These are phyloP conservation scores for Aeoliscus strigatus DNA, from an alignment of 2,797 vertebrate genomes.

Conservation along the genomic window DNA sequence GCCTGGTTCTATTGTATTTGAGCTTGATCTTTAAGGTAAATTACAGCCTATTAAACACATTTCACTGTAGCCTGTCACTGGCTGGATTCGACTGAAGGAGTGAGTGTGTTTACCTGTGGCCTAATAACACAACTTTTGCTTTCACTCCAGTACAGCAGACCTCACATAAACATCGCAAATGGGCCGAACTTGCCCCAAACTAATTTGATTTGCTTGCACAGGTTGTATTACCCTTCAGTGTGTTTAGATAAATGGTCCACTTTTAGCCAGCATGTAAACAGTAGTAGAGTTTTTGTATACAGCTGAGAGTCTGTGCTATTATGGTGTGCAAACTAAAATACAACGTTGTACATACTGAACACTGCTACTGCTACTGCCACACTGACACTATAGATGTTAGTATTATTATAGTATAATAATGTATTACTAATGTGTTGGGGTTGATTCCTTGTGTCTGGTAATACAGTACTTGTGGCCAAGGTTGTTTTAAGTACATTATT, in stretches of 20 bases:
- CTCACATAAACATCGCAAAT: conserved; percentile 46
- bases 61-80: too few species aligned
- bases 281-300: conserved; percentile 16
- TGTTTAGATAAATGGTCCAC: conserved; percentile 50
- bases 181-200: conserved; percentile 34
- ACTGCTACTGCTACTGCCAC: too few species aligned
- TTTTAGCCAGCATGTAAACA: conserved; percentile 49
- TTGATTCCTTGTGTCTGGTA: too few species aligned
- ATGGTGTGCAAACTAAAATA: conserved; percentile 19
- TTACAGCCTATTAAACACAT: too few species aligned
- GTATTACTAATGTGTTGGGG: too few species aligned
- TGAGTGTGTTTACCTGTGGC: conserved; percentile 48
- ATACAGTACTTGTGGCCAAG: too few species aligned
- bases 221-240: conserved; percentile 42
- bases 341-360: conserved; percentile 9
- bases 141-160: conserved; percentile 45
- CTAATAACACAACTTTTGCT: conserved; percentile 63
- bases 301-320: conserved; percentile 7
- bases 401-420: too few species aligned
- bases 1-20: too few species aligned
- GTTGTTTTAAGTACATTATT: too few species aligned
- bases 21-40: too few species aligned
- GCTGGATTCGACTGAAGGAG: conserved; percentile 28
- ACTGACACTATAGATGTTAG: too few species aligned
- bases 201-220: conserved; percentile 49